Conservation (phyloP, 2,888 invertebrate genomes). For the Conchocele bisecta region DNA sequence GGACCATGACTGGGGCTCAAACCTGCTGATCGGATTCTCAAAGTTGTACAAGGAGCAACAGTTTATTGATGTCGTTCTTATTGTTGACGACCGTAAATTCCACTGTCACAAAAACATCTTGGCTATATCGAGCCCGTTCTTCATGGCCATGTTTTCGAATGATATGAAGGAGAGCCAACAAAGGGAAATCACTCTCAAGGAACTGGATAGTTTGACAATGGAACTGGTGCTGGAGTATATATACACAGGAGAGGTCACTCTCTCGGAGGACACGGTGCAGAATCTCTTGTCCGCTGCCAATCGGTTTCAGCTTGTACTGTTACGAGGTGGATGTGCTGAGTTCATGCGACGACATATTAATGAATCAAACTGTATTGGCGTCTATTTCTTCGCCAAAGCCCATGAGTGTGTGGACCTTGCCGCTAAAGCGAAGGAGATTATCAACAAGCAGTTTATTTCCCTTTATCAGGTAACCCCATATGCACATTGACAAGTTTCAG, state of each 20-base stretch:
- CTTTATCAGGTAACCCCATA: too few relatives aligned
- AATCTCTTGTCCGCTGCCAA: conserved; percentile 80
- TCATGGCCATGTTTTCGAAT: conserved; percentile 80
- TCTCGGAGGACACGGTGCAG: conserved; percentile 79
- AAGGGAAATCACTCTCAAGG: conserved; percentile 74
- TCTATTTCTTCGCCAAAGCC: conserved; percentile 81
- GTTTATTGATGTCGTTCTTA: conserved; percentile 78
- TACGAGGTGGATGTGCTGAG: conserved; percentile 79
- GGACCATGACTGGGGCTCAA: conserved; percentile 72
- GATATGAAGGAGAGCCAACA: conserved; percentile 77
- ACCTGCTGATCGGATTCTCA: conserved; percentile 73
- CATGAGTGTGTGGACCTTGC: conserved; percentile 77
- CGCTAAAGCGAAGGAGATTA: conserved; percentile 74
- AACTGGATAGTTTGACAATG: conserved; percentile 77
- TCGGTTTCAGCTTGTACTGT: conserved; percentile 78
- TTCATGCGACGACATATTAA: conserved; percentile 80
- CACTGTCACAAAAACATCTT: conserved; percentile 80
- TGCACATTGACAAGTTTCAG: too few relatives aligned
- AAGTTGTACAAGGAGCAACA: conserved; percentile 76
- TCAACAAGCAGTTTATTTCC: conserved; percentile 76
- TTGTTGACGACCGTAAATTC: conserved; percentile 73
- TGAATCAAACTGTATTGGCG: conserved; percentile 79
- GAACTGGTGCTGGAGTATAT: conserved; percentile 79
- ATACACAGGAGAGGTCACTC: conserved; percentile 77
- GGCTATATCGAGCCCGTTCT: conserved; percentile 80